phyloP scores from a whole-genome alignment of 1,140 invertebrate genomes.

The Drosophila melanica region DNA sequence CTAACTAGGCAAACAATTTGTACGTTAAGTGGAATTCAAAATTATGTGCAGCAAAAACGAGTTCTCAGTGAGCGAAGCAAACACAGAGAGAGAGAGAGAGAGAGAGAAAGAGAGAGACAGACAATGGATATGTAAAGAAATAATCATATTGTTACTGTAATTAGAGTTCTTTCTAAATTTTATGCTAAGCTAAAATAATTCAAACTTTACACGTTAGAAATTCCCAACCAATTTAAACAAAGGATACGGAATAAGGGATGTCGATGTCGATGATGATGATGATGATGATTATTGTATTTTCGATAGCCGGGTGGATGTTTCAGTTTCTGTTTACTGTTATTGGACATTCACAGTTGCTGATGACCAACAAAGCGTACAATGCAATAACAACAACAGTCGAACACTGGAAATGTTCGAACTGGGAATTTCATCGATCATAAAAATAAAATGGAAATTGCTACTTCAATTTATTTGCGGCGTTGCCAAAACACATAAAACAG shows the following conservation, averaged over 20 bases:
- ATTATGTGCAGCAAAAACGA: neutral
- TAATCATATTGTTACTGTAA: neutral
- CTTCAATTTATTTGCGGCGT: conserved; percentile 74
- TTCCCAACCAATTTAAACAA: conserved; percentile 6
- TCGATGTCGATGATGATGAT: conserved; percentile 1
- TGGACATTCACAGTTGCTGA: conserved; percentile 45
- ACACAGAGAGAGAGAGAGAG: neutral
- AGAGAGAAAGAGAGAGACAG: neutral
- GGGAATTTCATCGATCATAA: conserved; percentile 80
- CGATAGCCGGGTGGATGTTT: neutral
- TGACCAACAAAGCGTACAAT: conserved; percentile 46
- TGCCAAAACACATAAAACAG: conserved; percentile 63
- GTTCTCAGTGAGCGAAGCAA: neutral
- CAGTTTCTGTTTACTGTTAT: conserved; percentile 45
- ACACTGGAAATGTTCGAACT: conserved; percentile 67
- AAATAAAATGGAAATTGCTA: conserved; percentile 73
- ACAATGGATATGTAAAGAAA: neutral
- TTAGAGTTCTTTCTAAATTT: neutral
- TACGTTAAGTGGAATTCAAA: conserved; percentile 24
- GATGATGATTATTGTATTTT: conserved; percentile 5
- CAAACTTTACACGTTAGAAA: neutral
- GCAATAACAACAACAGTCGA: conserved; percentile 1
- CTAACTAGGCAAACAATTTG: conserved; percentile 34
- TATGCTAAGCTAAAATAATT: neutral
- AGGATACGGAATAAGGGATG: conserved; percentile 10